Evolutionary conservation across 2,797 vertebrate species (phyloP), one percentile per base, ranked within the genome.

Genomic region (Gadopsis marmoratus): DNA sequence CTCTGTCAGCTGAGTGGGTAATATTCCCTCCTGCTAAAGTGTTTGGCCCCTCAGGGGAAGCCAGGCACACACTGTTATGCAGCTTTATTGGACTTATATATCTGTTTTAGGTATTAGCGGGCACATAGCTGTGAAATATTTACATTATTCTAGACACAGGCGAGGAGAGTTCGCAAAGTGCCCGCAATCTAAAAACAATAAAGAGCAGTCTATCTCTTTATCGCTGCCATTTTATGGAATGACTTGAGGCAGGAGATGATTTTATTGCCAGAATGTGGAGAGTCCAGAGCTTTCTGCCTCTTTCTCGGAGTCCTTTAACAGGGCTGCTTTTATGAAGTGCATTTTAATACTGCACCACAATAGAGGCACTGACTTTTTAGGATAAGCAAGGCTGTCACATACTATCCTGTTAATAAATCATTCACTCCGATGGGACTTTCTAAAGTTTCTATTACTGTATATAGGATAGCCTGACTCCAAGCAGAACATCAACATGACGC

Each of bases 111-210:
- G 93, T 94, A 94, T 95, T 92, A 93, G 91, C 65, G 37, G 89
- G 83, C 88, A 87, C 92, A 94, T 91, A 89, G 92, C 90, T 91
- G 92, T 94, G 94, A 92, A 92, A 95, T 95, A 96, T 95, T 95
- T 95, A 95, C 95, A 95, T 96, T 95, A 95, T 94, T 91, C 92
- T 84, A 91, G 93, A 94, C 93, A 95, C 91, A 90, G 88, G 84
- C 90, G 86, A 90, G 89, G 82, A 90, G 93, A 93, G 87, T 91
- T 94, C 71, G 83, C 94, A 95, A 94, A 94, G 92, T 95, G 94
- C 91, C 92, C 81, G 88, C 94, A 95, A 95, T 96, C 94, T 95
- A 94, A 95, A 95, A 95, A 95, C 95, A 95, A 96, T 95, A 95
- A 96, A 95, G 94, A 88, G 90, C 93, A 92, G 91, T 94, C 93